phyloP scores from a whole-genome alignment of 2,113 vertebrate species.

The Poecile atricapillus region DNA sequence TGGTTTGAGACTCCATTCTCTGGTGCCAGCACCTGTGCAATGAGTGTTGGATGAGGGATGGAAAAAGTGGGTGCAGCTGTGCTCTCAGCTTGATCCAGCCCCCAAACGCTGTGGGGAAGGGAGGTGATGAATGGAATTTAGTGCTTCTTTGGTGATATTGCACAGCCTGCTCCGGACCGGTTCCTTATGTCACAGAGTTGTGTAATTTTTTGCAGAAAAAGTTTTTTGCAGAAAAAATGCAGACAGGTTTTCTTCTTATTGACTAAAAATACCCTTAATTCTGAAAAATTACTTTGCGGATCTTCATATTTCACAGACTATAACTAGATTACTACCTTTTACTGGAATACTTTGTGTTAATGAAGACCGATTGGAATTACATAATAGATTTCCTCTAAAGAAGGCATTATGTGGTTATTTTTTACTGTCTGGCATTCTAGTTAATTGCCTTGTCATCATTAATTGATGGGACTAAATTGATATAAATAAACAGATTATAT shows the following conservation, averaged over 20 bases:
- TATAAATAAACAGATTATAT: constrained; percentile 61
- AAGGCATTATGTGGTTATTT: constrained; percentile 55
- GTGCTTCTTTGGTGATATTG: not conserved
- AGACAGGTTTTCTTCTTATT: not conserved
- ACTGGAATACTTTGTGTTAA: constrained; percentile 59
- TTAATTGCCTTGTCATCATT: constrained; percentile 69
- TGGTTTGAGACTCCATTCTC: not conserved
- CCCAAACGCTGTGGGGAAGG: rapidly evolving
- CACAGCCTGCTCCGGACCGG: not conserved
- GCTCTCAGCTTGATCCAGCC: not conserved
- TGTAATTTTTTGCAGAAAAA: not conserved
- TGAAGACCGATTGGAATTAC: constrained; percentile 59
- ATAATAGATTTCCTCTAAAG: constrained; percentile 60
- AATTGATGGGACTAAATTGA: constrained; percentile 55
- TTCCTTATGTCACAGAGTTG: rapidly evolving
- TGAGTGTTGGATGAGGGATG: not conserved
- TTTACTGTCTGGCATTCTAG: constrained; percentile 58
- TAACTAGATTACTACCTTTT: constrained; percentile 63
- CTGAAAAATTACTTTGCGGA: constrained; percentile 13
- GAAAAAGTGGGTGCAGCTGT: rapidly evolving
- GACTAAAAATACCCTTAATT: constrained; percentile 34
- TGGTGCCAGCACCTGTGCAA: not conserved
- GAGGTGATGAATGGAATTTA: not conserved
- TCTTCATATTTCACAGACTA: constrained; percentile 45
- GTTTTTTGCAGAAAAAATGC: not conserved